Base-by-base conservation (phyloP, 2,888 invertebrate species). In the Drosophila kuntzei region DNA sequence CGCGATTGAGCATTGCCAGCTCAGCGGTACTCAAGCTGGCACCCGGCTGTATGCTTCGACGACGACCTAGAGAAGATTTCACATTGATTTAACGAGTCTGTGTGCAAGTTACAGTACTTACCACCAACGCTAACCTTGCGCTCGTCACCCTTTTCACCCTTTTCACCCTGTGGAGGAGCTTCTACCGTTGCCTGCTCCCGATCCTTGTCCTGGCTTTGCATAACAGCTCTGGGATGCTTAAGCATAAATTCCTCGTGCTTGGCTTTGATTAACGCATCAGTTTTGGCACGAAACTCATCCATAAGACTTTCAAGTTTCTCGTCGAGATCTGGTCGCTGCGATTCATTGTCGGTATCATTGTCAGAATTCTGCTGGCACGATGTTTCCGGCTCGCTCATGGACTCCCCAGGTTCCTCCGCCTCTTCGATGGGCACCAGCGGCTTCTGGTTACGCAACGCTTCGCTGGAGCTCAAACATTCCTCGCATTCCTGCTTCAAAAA, bases 401-500 rank as follows among this genome's bases (percentile, higher is more conserved):
- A 93, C 64, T 95, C 94, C 87, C 94, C 94, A 2, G 93, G 94
- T 78, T 94, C 94, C 84, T 94, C 94, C 7, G 94, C 94, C 79
- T 94, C 94, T 69, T 91, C 90, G 9, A 92, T 92, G 25, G 92
- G 92, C 73, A 89, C 92, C 80, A 90, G 89, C 71, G 89, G 90
- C 50, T 91, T 91, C 14, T 89, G 90, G 1, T 83, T 87, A 7
- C 91, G 90, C 58, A 91, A 76, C 0, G 84, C 89, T 71, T 92
- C 92, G 14, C 89, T 91, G 1, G 92, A 92, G 57, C 92, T 92
- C 2, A 92, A 93, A 90, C 97, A 97, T 89, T 97, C 97, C 91
- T 97, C 96, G 91, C 96, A 97, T 91, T 97, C 97, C 79, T 97
- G 96, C 89, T 97, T 97, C 69, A 97, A 93, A 84, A 96, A 96